Base-by-base conservation (phyloP, 2,888 invertebrate genomes). In the Dolichomitus sp. region DNA sequence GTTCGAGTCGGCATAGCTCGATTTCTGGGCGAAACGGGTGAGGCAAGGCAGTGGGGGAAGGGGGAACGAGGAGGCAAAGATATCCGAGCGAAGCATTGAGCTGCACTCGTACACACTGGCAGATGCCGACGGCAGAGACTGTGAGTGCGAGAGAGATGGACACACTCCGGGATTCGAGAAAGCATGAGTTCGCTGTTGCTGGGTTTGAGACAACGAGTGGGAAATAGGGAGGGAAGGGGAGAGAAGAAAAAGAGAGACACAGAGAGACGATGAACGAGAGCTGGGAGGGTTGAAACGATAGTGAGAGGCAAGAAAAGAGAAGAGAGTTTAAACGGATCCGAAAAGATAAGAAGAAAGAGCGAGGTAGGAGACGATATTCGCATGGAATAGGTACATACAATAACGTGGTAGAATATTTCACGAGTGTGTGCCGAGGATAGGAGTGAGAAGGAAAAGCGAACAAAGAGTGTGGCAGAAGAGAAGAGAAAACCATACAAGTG, bases 1-100 rank as follows among this genome's bases (percentile, higher is more conserved):
- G 82, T 78, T 75, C 63, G 72, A 61, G 75, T 37, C 76, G 76
- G 75, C 54, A 73, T 59, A 75, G 77, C 80, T 84, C 83, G 83
- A 86, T 84, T 84, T 77, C 74, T 80, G 75, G 75, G 66, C 66
- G 70, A 80, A 73, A 65, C 63, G 61, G 70, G 70, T 37, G 78
- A 78, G 73, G 23, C 63, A 19, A 23, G 19, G 27, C 23, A 23
- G 66, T 45, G 63, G 54, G 54, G 40, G 80, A 52, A 84, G 66
- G 81, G 59, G 70, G 68, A 79, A 74, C 76, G 81, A 87, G 75
- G 76, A 80, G 80, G 76, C 72, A 72, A 81, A 80, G 81, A 83
- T 81, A 84, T 81, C 72, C 80, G 68, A 83, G 81, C 70, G 72
- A 61, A 48, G 69, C 68, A 66, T 76, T 63, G 73, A 78, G 79